These are phyloP conservation scores for Trissonchulus sp. DNA, from an alignment of 2,888 invertebrate genomes.

Conservation along the genomic window DNA sequence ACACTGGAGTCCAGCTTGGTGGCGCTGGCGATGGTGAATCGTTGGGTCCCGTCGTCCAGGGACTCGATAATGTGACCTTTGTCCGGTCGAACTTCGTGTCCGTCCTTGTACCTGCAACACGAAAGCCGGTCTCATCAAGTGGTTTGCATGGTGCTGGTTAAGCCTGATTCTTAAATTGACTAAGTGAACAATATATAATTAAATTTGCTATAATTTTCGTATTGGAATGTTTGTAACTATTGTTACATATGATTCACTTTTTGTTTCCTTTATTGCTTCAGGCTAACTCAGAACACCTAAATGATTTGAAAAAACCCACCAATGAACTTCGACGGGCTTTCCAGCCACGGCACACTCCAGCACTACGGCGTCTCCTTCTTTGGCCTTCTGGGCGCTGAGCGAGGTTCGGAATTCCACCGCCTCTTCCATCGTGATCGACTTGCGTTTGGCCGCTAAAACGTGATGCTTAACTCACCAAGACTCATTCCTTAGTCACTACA, in stretches of 20 bases:
- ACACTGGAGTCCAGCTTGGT: slow-evolving; percentile 58
- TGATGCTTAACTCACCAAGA: too few species aligned
- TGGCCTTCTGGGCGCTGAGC: slow-evolving; percentile 39
- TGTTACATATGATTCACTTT: too few species aligned
- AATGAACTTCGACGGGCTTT: neutral
- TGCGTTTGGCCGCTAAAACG: slow-evolving; percentile 7
- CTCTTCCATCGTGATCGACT: neutral
- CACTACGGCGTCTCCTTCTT: slow-evolving; percentile 38
- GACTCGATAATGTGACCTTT: slow-evolving; percentile 12
- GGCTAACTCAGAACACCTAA: too few species aligned
- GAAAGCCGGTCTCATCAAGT: too few species aligned
- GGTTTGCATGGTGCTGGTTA: too few species aligned
- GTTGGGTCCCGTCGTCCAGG: slow-evolving; percentile 65
- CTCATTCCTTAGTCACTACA: too few species aligned
- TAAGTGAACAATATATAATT: too few species aligned
- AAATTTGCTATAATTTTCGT: too few species aligned
- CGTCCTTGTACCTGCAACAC: slow-evolving; percentile 15
- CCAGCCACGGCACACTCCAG: slow-evolving; percentile 41
- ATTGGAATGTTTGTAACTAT: too few species aligned
- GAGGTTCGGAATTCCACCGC: slow-evolving; percentile 39
- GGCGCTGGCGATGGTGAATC: slow-evolving; percentile 67
- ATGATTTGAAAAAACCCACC: too few species aligned
- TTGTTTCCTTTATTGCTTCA: too few species aligned
- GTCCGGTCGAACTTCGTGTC: neutral
- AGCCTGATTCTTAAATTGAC: too few species aligned